These are phyloP conservation scores for Odontothrips loti DNA, from an alignment of 2,888 invertebrate genomes.

Conservation along the genomic window DNA sequence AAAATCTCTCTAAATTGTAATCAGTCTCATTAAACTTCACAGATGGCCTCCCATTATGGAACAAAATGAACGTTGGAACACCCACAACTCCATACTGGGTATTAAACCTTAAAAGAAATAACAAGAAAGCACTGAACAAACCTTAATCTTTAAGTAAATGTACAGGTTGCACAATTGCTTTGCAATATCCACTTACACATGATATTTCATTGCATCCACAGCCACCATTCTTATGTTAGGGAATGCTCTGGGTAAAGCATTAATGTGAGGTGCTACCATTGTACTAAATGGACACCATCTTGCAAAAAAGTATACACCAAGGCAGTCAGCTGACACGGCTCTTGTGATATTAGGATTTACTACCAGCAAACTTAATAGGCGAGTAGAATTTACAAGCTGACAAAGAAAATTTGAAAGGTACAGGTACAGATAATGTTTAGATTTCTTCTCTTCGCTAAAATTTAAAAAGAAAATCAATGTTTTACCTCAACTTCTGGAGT, in stretches of 20 bases:
- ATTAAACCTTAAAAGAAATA: constrained; percentile 59
- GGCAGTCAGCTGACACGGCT: constrained; percentile 57
- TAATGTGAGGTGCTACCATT: constrained; percentile 82
- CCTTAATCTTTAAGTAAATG: background rate
- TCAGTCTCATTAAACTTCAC: constrained; percentile 80
- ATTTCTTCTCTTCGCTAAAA: background rate
- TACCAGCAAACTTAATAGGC: constrained; percentile 39
- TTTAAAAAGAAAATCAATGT: background rate
- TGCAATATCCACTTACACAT: constrained; percentile 49
- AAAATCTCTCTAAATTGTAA: constrained; percentile 72
- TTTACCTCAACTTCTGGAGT: background rate
- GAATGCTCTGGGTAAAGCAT: constrained; percentile 82
- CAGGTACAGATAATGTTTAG: too few species aligned
- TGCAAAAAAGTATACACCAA: constrained; percentile 83
- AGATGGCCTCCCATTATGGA: constrained; percentile 82
- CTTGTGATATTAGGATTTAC: constrained; percentile 40
- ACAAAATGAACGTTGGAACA: constrained; percentile 81
- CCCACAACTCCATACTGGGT: constrained; percentile 89
- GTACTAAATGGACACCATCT: constrained; percentile 87
- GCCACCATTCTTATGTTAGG: constrained; percentile 83
- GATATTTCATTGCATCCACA: constrained; percentile 79
- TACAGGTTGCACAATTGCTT: background rate
- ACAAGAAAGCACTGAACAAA: background rate
- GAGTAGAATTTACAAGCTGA: constrained; percentile 41
- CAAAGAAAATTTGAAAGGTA: constrained; percentile 29